phyloP scores from a whole-genome alignment of 2,113 vertebrate species.

The Phycodurus eques region DNA sequence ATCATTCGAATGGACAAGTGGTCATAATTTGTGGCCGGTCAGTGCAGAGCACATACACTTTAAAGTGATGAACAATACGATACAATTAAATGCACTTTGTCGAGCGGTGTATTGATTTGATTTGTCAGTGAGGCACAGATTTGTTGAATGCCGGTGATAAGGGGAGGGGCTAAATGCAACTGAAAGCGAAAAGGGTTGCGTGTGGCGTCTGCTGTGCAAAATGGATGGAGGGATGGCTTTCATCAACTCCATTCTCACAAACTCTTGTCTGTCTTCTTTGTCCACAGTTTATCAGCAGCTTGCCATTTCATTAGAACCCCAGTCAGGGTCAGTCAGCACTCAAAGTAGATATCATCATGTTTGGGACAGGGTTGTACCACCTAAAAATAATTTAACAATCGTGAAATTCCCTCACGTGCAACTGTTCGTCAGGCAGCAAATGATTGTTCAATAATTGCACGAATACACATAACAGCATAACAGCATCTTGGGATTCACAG shows the following conservation, averaged over 20 bases:
- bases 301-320: not conserved
- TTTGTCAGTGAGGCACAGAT: slow-evolving; percentile 15
- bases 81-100: not conserved
- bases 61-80: not conserved
- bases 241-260: slow-evolving; percentile 26
- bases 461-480: not conserved
- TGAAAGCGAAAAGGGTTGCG: slow-evolving; percentile 39
- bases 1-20: not conserved
- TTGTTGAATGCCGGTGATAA: slow-evolving; percentile 23
- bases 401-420: slow-evolving; percentile 86
- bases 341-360: not conserved
- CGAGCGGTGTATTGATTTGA: slow-evolving; percentile 21
- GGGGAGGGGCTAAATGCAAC: slow-evolving; percentile 27
- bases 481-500: not conserved
- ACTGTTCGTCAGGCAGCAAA: slow-evolving; percentile 82
- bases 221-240: slow-evolving; percentile 40
- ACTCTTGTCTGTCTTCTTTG: slow-evolving; percentile 15
- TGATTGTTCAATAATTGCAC: slow-evolving; percentile 84
- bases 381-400: slow-evolving; percentile 35
- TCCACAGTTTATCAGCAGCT: slow-evolving; percentile 9
- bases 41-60: not conserved
- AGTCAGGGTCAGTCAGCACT: not conserved
- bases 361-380: too few relatives aligned
- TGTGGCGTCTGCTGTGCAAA: slow-evolving; percentile 30
- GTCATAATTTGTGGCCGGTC: not conserved